phyloP scores from a whole-genome alignment of 1,140 invertebrate genomes.

The Drosophila quadrilineata region DNA sequence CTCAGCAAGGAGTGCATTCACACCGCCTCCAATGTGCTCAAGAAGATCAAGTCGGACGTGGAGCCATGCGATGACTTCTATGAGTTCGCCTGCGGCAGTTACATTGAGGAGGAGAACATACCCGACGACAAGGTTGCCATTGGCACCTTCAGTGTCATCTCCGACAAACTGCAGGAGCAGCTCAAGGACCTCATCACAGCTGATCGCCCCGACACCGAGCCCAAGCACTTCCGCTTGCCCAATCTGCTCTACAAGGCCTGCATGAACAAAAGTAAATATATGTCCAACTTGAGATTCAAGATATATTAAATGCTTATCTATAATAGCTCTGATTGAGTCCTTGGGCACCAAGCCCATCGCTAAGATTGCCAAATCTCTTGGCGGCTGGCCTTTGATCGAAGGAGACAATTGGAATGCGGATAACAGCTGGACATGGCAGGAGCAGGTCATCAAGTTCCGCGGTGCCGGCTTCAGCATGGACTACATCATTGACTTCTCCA shows the following conservation, averaged over 20 bases:
- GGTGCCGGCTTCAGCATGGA: slow-evolving; percentile 92
- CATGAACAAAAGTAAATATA: slow-evolving; percentile 91
- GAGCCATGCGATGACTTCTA: slow-evolving; percentile 97
- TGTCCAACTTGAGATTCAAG: background rate
- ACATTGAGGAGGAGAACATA: slow-evolving; percentile 87
- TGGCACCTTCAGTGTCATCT: slow-evolving; percentile 90
- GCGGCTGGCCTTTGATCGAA: slow-evolving; percentile 94
- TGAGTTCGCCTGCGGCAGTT: slow-evolving; percentile 89
- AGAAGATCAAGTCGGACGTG: slow-evolving; percentile 87
- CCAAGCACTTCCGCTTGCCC: slow-evolving; percentile 88
- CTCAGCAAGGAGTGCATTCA: slow-evolving; percentile 86
- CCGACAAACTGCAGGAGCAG: slow-evolving; percentile 90
- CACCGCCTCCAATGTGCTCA: slow-evolving; percentile 87
- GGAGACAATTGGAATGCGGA: slow-evolving; percentile 88
- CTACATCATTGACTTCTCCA: slow-evolving; percentile 95
- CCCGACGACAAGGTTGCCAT: slow-evolving; percentile 91
- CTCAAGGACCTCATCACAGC: slow-evolving; percentile 88
- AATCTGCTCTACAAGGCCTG: slow-evolving; percentile 91
- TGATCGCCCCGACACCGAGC: slow-evolving; percentile 85
- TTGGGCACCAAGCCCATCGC: slow-evolving; percentile 87
- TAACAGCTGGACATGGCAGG: slow-evolving; percentile 88
- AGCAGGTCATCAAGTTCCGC: slow-evolving; percentile 91
- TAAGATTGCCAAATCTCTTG: slow-evolving; percentile 88
- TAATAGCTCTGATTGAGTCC: slow-evolving; percentile 87
- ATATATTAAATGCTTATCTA: background rate